phyloP scores from a whole-genome alignment of 53 echinoderm and acorn worm species.

The Holothuria leucospilota region DNA sequence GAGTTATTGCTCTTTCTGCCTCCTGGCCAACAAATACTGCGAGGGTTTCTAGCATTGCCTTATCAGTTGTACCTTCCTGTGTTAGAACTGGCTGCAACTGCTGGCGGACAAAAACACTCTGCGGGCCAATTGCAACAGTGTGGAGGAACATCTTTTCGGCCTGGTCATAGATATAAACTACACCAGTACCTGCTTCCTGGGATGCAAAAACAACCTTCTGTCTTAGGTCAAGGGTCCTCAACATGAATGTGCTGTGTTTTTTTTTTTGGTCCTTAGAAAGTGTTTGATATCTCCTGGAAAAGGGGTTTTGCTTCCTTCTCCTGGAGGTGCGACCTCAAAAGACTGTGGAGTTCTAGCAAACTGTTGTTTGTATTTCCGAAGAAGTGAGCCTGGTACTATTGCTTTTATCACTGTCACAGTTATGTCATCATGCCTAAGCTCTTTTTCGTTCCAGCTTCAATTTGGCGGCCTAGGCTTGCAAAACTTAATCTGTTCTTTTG shows the following conservation, averaged over 20 bases:
- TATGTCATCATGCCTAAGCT: conserved; percentile 49
- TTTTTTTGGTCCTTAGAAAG: conserved; percentile 56
- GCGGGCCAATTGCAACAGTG: conserved; percentile 59
- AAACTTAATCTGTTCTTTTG: conserved; percentile 67
- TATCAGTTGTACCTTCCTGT: conserved; percentile 36
- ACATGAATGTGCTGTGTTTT: conserved; percentile 57
- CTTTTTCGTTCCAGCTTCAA: conserved; percentile 39
- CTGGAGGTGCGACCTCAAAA: too few relatives aligned
- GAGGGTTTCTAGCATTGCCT: conserved; percentile 50
- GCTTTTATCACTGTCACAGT: conserved; percentile 57
- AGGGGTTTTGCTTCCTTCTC: conserved; percentile 69
- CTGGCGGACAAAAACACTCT: too few relatives aligned
- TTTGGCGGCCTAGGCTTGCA: conserved; percentile 59
- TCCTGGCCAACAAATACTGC: conserved; percentile 38
- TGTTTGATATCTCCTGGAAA: conserved; percentile 59
- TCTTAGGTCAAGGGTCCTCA: conserved; percentile 60
- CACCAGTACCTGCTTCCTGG: too few relatives aligned
- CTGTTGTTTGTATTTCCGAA: conserved; percentile 47
- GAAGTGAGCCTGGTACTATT: too few relatives aligned
- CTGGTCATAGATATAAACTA: conserved; percentile 39
- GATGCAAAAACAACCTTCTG: too few relatives aligned
- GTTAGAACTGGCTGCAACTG: conserved; percentile 54
- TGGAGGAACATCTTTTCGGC: conserved; percentile 64
- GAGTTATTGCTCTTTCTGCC: too few relatives aligned
- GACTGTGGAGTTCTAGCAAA: conserved; percentile 45